phyloP scores from a whole-genome alignment of 2,113 vertebrate genomes.

The Petaurus breviceps region DNA sequence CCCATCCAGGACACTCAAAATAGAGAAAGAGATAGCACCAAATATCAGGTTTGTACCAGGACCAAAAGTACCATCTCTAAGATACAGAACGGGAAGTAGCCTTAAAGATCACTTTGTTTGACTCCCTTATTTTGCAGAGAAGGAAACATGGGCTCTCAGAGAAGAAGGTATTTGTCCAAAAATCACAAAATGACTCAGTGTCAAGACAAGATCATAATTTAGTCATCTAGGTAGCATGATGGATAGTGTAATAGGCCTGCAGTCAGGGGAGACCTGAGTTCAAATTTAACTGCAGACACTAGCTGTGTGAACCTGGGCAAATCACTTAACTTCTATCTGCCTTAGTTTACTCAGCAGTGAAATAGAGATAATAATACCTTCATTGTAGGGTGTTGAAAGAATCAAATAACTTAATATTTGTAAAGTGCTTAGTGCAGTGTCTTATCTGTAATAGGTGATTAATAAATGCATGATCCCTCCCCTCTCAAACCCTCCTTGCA shows the following conservation, averaged over 20 bases:
- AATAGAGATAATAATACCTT: background rate
- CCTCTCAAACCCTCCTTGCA: background rate
- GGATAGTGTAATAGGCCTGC: background rate
- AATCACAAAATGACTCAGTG: background rate
- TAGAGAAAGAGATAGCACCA: constrained; percentile 11
- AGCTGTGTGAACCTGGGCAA: background rate
- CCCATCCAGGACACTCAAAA: background rate
- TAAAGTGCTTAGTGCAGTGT: background rate
- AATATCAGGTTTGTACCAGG: constrained; percentile 51
- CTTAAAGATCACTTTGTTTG: background rate
- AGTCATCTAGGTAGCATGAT: background rate
- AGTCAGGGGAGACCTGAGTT: background rate
- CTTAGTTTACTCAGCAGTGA: background rate
- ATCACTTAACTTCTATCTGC: background rate
- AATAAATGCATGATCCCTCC: background rate
- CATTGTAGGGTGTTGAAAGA: background rate
- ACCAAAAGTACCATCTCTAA: background rate
- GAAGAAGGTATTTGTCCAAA: background rate
- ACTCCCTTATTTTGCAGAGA: background rate
- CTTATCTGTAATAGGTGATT: background rate
- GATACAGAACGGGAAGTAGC: background rate
- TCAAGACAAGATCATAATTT: background rate
- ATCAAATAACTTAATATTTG: background rate
- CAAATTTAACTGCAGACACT: background rate
- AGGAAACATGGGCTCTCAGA: background rate